Evolutionary conservation across 2,797 vertebrate species (phyloP).

Genomic region (Clamator glandarius): DNA sequence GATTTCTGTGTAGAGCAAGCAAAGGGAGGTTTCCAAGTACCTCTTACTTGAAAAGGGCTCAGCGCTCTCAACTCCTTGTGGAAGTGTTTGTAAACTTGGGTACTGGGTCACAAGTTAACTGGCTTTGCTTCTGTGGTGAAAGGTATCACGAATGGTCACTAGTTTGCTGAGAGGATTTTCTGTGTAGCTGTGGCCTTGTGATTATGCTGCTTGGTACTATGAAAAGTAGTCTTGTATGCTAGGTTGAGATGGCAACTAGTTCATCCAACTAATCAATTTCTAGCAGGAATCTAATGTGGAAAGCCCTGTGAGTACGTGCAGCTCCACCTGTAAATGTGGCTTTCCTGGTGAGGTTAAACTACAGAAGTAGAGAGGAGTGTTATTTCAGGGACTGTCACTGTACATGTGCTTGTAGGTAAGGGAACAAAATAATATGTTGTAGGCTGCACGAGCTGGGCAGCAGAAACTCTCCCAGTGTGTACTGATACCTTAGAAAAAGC

Average conservation of each 20-base stretch:
- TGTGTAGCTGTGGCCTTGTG: background rate
- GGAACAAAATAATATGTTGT: background rate
- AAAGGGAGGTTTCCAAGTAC: constrained; percentile 36
- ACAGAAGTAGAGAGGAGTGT: background rate
- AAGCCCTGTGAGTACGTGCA: background rate
- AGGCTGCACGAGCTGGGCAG: background rate
- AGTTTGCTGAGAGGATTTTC: background rate
- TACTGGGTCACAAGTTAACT: background rate
- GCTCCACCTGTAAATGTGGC: background rate
- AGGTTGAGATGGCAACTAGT: background rate
- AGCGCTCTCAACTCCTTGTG: background rate
- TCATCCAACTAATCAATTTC: background rate
- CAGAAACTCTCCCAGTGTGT: background rate
- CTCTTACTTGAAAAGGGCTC: constrained; percentile 43
- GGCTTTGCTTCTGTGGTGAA: background rate
- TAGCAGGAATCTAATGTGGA: background rate
- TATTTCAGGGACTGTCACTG: background rate
- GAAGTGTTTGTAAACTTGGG: constrained; percentile 18
- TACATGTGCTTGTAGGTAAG: background rate
- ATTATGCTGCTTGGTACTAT: background rate
- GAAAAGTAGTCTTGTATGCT: background rate
- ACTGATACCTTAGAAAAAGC: background rate
- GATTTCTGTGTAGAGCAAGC: constrained; percentile 25
- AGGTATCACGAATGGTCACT: background rate
- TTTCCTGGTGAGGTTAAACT: background rate